These are phyloP conservation scores for Eurosta solidaginis DNA, from an alignment of 1,140 invertebrate genomes.

Conservation along the genomic window DNA sequence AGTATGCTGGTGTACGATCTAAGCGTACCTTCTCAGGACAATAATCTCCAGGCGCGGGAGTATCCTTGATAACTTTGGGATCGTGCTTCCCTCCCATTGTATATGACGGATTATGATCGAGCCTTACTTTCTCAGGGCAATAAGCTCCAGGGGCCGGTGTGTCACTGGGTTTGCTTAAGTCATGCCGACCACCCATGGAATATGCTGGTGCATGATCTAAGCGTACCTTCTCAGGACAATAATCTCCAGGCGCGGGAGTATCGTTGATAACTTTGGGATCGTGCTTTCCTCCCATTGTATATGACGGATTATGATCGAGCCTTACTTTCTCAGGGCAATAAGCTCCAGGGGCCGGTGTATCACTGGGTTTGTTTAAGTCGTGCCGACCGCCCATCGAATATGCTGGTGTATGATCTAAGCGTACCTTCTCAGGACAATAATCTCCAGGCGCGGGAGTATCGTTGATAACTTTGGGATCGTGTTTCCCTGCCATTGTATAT, in stretches of 20 bases:
- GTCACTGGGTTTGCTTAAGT: conserved; percentile 68
- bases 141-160: conserved; percentile 71
- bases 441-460: conserved; percentile 60
- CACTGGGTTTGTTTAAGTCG: conserved; percentile 62
- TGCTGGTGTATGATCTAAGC: conserved; percentile 65
- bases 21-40: conserved; percentile 66
- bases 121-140: conserved; percentile 65
- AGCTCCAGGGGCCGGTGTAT: conserved; percentile 71
- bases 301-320: conserved; percentile 63
- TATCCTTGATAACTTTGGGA: conserved; percentile 61
- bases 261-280: conserved; percentile 52
- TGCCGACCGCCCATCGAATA: conserved; percentile 67
- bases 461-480: conserved; percentile 64
- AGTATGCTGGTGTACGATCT: conserved; percentile 63
- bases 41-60: conserved; percentile 68
- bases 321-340: conserved; percentile 78
- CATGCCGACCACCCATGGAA: conserved; percentile 61
- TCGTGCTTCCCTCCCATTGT: conserved; percentile 65
- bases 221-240: conserved; percentile 67
- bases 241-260: conserved; percentile 63
- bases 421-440: conserved; percentile 65
- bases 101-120: conserved; percentile 65
- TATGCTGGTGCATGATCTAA: conserved; percentile 61
- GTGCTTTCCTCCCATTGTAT: conserved; percentile 63
- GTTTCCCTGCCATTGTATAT: conserved; percentile 62